phyloP scores from a whole-genome alignment of 2,888 invertebrate genomes.

The Chironomus tentans region DNA sequence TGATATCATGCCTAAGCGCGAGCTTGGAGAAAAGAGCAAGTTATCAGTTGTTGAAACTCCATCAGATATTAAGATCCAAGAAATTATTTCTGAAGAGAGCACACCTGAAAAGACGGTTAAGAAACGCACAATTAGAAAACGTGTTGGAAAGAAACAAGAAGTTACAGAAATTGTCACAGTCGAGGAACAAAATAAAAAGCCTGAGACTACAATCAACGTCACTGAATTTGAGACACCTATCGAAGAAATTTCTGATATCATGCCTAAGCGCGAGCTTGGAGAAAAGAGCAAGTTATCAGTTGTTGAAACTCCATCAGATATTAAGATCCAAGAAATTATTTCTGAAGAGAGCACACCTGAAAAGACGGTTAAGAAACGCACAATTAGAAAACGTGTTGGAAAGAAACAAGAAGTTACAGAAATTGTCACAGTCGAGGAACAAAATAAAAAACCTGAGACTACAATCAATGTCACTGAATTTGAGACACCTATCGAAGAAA shows the following conservation, averaged over 20 bases:
- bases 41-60: neutral
- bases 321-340: neutral
- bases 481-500: neutral
- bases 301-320: neutral
- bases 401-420: neutral
- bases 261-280: neutral
- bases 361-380: neutral
- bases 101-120: neutral
- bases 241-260: neutral
- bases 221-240: neutral
- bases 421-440: neutral
- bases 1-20: neutral
- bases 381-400: neutral
- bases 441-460: neutral
- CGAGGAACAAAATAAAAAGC: neutral
- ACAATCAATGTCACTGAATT: neutral
- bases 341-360: neutral
- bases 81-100: neutral
- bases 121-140: neutral
- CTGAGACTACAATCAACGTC: neutral
- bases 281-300: neutral
- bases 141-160: neutral
- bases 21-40: neutral
- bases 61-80: neutral
- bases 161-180: neutral